Evolutionary conservation across 2,888 invertebrate genomes (phyloP).

Genomic region (Epirrita christyi): DNA sequence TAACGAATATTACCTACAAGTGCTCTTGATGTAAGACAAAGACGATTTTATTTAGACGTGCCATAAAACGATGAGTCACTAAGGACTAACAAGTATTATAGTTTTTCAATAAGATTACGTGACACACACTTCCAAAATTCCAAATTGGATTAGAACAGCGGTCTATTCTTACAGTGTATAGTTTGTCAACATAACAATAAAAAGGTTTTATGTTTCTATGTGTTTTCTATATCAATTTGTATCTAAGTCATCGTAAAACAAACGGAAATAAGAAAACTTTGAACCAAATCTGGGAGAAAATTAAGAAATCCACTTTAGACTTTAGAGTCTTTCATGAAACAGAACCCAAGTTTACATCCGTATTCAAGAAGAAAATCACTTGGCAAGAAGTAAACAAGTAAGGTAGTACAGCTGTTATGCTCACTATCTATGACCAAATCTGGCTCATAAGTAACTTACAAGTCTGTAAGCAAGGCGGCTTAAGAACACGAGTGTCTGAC

Average conservation of each 20-base stretch:
- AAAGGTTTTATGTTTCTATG: too few relatives aligned
- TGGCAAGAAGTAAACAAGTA: neutral
- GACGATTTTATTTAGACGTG: neutral
- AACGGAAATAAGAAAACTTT: too few relatives aligned
- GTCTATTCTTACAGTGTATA: slow-evolving; percentile 14
- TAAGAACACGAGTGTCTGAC: slow-evolving; percentile 21
- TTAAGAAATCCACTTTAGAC: too few relatives aligned
- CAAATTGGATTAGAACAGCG: slow-evolving; percentile 21
- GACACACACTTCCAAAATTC: slow-evolving; percentile 8
- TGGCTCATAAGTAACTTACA: slow-evolving; percentile 7
- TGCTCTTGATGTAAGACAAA: too few relatives aligned
- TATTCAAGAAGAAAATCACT: neutral
- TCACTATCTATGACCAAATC: neutral
- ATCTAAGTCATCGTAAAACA: too few relatives aligned
- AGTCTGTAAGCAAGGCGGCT: slow-evolving; percentile 16
- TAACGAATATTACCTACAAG: neutral
- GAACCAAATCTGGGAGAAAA: too few relatives aligned
- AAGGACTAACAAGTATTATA: neutral
- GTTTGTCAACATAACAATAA: neutral
- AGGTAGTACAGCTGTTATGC: neutral
- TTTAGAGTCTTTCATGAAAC: too few relatives aligned
- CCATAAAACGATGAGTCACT: neutral
- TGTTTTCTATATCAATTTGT: too few relatives aligned
- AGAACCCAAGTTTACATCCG: neutral
- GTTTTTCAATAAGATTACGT: slow-evolving; percentile 23